Conservation (phyloP, 1,140 invertebrate species). For the Thaumetopoea pityocampa region DNA sequence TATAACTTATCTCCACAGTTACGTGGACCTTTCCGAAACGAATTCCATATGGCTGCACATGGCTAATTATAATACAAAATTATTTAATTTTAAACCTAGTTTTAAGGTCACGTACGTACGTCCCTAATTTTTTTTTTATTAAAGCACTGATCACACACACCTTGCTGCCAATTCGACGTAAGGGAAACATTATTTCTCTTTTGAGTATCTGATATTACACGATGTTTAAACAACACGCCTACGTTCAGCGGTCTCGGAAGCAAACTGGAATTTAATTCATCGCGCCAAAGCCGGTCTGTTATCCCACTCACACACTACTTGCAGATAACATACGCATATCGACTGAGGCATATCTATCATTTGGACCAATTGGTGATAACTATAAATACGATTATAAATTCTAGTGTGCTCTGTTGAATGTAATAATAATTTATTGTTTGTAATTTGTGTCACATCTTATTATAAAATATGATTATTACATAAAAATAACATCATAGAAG, state of each 20-base stretch:
- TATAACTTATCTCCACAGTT: conserved; percentile 19
- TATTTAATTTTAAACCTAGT: conserved; percentile 5
- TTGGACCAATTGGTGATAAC: conserved; percentile 27
- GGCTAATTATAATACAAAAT: conserved; percentile 1
- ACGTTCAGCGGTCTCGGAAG: conserved; percentile 36
- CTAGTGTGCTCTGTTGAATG: too few species aligned
- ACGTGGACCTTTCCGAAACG: background rate
- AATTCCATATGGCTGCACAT: background rate
- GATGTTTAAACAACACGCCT: conserved; percentile 27
- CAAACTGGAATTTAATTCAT: conserved; percentile 38
- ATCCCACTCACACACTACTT: conserved; percentile 49
- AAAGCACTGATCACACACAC: conserved; percentile 39
- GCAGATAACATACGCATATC: conserved; percentile 54
- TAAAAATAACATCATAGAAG: too few species aligned
- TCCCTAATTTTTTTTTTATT: conserved; percentile 16
- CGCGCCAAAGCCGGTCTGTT: conserved; percentile 33
- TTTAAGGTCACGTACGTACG: conserved; percentile 17
- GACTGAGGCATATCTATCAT: too few species aligned
- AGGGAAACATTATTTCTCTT: conserved; percentile 51
- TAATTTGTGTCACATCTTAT: background rate
- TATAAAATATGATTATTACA: too few species aligned
- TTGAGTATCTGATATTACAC: conserved; percentile 34
- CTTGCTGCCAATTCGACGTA: conserved; percentile 62
- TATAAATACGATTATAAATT: background rate
- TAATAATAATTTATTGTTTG: too few species aligned